These are phyloP conservation scores for Neodontobutis hainanensis DNA, from an alignment of 2,113 vertebrate species.

Conservation along the genomic window DNA sequence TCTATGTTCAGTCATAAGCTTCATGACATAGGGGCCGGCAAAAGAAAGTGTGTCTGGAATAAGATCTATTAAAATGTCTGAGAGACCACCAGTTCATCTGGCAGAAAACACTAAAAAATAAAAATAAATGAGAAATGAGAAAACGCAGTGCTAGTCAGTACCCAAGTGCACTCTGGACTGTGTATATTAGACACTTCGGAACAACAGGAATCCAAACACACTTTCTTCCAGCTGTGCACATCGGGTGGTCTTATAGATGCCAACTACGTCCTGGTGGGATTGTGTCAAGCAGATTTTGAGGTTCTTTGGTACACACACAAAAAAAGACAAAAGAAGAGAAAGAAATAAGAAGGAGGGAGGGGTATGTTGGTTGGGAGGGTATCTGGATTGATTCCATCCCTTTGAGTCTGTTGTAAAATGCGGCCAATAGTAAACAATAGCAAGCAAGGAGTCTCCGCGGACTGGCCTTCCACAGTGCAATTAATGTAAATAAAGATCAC, in stretches of 20 bases:
- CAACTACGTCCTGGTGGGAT: constrained; percentile 45
- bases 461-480: constrained; percentile 44
- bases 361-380: constrained; percentile 29
- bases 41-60: constrained; percentile 26
- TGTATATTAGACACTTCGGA: constrained; percentile 20
- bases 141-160: constrained; percentile 12
- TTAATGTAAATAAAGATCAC: constrained; percentile 57
- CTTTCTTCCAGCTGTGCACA: constrained; percentile 44
- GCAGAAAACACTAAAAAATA: not conserved
- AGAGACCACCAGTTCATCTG: constrained; percentile 17
- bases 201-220: constrained; percentile 17
- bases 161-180: constrained; percentile 6
- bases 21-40: constrained; percentile 26
- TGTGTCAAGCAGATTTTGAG: constrained; percentile 46
- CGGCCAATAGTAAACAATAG: constrained; percentile 55
- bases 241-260: constrained; percentile 50
- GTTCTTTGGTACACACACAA: constrained; percentile 11
- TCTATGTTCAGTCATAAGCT: constrained; percentile 17
- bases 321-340: constrained; percentile 5
- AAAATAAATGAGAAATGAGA: not conserved
- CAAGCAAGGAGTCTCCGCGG: constrained; percentile 30
- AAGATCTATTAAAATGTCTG: constrained; percentile 33
- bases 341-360: constrained; percentile 11
- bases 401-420: constrained; percentile 52
- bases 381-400: constrained; percentile 56